These are phyloP conservation scores for Thripadectes ignobilis DNA, from an alignment of 2,797 vertebrate species.

Conservation along the genomic window DNA sequence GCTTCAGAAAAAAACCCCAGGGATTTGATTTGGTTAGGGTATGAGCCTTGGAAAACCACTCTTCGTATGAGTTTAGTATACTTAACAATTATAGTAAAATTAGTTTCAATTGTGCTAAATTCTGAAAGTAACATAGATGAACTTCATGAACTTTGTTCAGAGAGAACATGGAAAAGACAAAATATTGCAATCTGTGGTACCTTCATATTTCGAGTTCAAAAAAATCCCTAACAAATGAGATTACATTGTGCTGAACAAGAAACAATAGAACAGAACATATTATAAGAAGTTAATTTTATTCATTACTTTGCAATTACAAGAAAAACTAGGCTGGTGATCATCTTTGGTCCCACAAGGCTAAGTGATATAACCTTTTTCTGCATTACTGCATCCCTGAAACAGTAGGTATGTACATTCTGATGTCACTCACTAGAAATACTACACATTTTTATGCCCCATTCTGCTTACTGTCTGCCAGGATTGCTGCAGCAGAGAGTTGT, in stretches of 20 bases:
- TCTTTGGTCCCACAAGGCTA: background rate
- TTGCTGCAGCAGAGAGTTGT: background rate
- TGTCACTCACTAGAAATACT: background rate
- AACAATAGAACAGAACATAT: background rate
- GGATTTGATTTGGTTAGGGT: background rate
- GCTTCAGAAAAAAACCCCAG: background rate
- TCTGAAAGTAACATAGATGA: background rate
- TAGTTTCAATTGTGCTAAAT: background rate
- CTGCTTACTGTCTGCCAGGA: background rate
- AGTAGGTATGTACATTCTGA: background rate
- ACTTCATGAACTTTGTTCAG: background rate
- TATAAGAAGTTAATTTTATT: constrained; percentile 13
- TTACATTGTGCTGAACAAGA: background rate
- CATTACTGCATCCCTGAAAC: background rate
- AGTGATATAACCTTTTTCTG: background rate
- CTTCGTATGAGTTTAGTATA: background rate
- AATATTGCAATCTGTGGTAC: background rate
- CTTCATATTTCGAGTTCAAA: background rate
- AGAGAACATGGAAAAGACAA: background rate
- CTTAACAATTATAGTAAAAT: constrained; percentile 11
- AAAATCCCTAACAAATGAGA: background rate
- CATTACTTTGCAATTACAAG: background rate
- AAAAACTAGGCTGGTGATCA: background rate
- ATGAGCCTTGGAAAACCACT: background rate
- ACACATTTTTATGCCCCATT: background rate